Conservation (phyloP, 2,113 vertebrate genomes). For the Aplodontia rufa region DNA sequence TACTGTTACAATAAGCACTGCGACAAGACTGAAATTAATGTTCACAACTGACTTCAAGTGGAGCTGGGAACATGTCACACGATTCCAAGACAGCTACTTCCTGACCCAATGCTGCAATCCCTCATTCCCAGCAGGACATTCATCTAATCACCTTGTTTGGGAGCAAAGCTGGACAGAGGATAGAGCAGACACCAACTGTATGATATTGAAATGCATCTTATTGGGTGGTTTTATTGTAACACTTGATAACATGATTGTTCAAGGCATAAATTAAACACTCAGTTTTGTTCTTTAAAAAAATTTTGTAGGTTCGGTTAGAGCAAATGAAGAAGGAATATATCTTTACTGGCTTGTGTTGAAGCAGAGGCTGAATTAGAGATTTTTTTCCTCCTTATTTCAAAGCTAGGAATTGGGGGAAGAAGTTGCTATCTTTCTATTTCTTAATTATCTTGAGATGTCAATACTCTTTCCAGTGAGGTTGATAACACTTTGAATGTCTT, state of each 20-base stretch:
- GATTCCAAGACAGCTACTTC: neutral
- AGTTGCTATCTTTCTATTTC: neutral
- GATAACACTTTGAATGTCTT: neutral
- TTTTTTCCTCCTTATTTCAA: slow-evolving; percentile 2
- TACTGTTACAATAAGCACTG: neutral
- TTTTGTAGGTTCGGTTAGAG: neutral
- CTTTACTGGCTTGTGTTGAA: neutral
- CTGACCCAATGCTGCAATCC: neutral
- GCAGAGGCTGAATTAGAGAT: neutral
- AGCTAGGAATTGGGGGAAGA: neutral
- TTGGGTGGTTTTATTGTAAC: neutral
- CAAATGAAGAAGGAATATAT: neutral
- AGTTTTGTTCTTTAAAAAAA: neutral
- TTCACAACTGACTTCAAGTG: neutral
- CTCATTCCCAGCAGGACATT: neutral
- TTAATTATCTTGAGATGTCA: neutral
- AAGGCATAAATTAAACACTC: slow-evolving; percentile 13
- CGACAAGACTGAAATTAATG: neutral
- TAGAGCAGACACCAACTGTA: neutral
- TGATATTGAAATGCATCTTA: neutral
- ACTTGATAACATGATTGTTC: neutral
- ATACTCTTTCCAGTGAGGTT: neutral
- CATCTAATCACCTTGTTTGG: neutral
- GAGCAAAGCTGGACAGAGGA: neutral
- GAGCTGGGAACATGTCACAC: neutral